A percentile compares a stretch with the other conserved stretches of the same genome.
These are phyloP conservation scores for Trichonephila clavipes DNA, from an alignment of 1,140 invertebrate genomes.

Conservation along the genomic window DNA sequence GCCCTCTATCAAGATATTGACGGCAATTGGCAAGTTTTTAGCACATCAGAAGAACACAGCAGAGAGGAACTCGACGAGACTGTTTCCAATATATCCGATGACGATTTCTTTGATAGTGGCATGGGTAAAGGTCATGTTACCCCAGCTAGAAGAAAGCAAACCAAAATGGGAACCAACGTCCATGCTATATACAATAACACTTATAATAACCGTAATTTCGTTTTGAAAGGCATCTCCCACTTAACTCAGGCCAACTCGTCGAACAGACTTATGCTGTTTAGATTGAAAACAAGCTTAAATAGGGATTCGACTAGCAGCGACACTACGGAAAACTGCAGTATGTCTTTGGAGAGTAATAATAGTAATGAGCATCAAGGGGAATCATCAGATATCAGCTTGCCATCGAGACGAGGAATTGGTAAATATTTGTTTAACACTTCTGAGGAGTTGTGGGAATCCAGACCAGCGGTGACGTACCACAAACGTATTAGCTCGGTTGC, in stretches of 20 bases:
- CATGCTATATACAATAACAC: conserved; percentile 67
- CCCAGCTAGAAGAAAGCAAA: neutral
- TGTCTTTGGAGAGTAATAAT: conserved; percentile 72
- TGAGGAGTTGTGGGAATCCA: conserved; percentile 67
- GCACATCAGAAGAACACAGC: conserved; percentile 66
- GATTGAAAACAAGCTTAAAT: conserved; percentile 55
- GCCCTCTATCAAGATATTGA: conserved; percentile 64
- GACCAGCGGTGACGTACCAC: conserved; percentile 29
- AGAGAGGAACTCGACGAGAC: conserved; percentile 73
- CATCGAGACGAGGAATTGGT: conserved; percentile 52
- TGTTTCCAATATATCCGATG: conserved; percentile 64
- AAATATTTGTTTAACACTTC: conserved; percentile 70
- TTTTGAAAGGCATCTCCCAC: neutral
- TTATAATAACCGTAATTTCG: conserved; percentile 29
- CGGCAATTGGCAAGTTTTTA: conserved; percentile 67
- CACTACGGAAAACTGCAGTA: conserved; percentile 70
- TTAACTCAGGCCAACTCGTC: neutral
- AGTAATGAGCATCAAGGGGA: conserved; percentile 56
- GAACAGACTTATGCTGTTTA: conserved; percentile 45
- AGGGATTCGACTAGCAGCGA: conserved; percentile 74
- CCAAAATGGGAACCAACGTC: conserved; percentile 31
- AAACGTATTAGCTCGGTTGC: neutral
- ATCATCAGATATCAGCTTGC: conserved; percentile 10
- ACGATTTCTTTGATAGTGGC: conserved; percentile 65
- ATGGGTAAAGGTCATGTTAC: neutral